These are phyloP conservation scores for Nomada lathburiana DNA, from an alignment of 2,888 invertebrate genomes.

Conservation along the genomic window DNA sequence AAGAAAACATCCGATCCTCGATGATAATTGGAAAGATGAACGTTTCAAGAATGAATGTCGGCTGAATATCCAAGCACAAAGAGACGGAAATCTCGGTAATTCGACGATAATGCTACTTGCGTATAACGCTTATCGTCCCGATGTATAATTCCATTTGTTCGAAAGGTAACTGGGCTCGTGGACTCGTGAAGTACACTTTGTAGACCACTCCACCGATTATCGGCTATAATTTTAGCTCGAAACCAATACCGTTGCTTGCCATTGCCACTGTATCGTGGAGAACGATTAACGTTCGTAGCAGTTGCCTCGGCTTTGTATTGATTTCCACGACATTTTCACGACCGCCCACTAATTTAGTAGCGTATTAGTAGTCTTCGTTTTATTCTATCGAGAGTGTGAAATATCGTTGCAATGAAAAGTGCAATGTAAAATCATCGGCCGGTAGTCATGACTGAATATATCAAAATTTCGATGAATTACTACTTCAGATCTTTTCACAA, in stretches of 20 bases:
- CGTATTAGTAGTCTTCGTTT: background rate
- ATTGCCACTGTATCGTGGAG: constrained; percentile 14
- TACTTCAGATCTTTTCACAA: background rate
- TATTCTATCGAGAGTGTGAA: background rate
- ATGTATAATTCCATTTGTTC: constrained; percentile 61
- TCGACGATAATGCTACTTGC: constrained; percentile 41
- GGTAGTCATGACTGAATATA: too few species aligned
- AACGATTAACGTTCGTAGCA: constrained; percentile 30
- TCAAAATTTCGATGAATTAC: too few species aligned
- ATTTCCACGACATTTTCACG: constrained; percentile 4
- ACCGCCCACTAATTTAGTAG: background rate
- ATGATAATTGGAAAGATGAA: constrained; percentile 16
- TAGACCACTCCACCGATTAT: constrained; percentile 68
- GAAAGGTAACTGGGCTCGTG: constrained; percentile 24
- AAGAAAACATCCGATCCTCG: background rate
- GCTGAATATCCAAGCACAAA: constrained; percentile 33
- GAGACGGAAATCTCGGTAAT: constrained; percentile 45
- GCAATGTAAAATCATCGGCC: too few species aligned
- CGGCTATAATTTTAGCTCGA: constrained; percentile 66
- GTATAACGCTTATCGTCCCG: constrained; percentile 43
- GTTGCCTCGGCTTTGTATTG: background rate
- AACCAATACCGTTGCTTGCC: constrained; percentile 31
- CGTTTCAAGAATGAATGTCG: constrained; percentile 1
- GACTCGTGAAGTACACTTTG: constrained; percentile 46
- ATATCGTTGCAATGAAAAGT: too few species aligned